Base-by-base conservation (phyloP, 2,113 vertebrate species). In the Saguinus imperator region DNA sequence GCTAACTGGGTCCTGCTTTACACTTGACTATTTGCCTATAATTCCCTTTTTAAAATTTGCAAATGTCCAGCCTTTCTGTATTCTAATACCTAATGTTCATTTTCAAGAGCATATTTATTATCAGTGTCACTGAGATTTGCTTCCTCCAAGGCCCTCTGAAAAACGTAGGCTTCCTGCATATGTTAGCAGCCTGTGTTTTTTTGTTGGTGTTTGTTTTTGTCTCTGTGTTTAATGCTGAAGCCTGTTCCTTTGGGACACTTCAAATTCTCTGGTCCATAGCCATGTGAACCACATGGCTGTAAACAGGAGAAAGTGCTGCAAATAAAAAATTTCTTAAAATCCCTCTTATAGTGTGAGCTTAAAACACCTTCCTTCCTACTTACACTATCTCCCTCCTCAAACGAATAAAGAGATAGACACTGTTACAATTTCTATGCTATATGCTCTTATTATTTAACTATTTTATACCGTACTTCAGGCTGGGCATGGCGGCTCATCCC, bases 41-140 rank as follows among this genome's bases (percentile, higher is more conserved):
- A 86, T 55, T 86, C 17, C n/a, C 37, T 93, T 89, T 80, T 85
- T 55, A 94, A 86, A 96, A 66, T 83, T 80, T 79, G 40, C 12
- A 89, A 95, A 64, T 75, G 13, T 1, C 64, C 55, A 89, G 52
- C 7, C 23, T 70, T 88, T 83, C 37, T 73, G 91, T 87, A 75
- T 43, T 66, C 29, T 75, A 45, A 77, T 87, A 94, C 0, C 57
- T 76, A 85, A 45, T 64, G 48, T 64, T 6, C n/a, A 87, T 91
- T 94, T 94, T 61, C 82, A 91, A 73, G 25, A 50, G 25, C 20
- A 7, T 86, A 89, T 70, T 95, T 87, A 80, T 93, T 50, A 55
- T 76, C 48, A 18, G 17, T 91, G 43, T 83, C 89, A 55, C 91
- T 91, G 70, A 94, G 21, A 88, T 76, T 91, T 91, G 5, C 37